Conservation (phyloP, 2,888 invertebrate species). For the Clostera curtula region DNA sequence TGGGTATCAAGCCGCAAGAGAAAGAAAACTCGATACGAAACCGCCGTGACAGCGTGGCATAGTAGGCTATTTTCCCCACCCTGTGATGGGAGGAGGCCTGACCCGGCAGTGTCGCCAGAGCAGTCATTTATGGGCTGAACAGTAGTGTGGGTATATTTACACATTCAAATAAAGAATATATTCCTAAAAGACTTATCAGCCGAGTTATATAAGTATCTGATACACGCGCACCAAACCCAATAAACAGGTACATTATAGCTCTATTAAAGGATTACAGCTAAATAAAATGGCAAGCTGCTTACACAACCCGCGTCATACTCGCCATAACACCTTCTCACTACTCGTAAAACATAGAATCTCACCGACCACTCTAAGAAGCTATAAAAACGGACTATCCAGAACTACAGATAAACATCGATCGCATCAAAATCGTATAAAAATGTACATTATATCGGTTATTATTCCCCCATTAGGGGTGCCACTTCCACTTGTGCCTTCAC, state of each 20-base stretch:
- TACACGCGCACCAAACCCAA: too few relatives aligned
- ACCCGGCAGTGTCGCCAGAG: too few relatives aligned
- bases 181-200: too few relatives aligned
- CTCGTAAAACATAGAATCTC: slow-evolving; percentile 17
- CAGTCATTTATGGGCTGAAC: too few relatives aligned
- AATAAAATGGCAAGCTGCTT: background rate
- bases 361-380: slow-evolving; percentile 28
- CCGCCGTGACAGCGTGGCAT: too few relatives aligned
- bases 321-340: slow-evolving; percentile 1
- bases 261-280: background rate
- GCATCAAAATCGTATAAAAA: slow-evolving; percentile 56
- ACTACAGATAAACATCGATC: slow-evolving; percentile 56
- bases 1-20: too few relatives aligned
- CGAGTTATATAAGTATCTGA: too few relatives aligned
- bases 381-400: slow-evolving; percentile 43
- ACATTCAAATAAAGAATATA: too few relatives aligned
- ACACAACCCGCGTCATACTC: slow-evolving; percentile 2
- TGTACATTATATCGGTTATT: slow-evolving; percentile 60
- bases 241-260: background rate
- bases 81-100: too few relatives aligned
- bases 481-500: background rate
- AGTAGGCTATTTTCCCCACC: too few relatives aligned
- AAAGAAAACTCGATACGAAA: too few relatives aligned
- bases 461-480: slow-evolving; percentile 49
- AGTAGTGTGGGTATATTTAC: too few relatives aligned